Evolutionary conservation across 2,888 invertebrate genomes (phyloP).

Genomic region (Drosophila affinis): DNA sequence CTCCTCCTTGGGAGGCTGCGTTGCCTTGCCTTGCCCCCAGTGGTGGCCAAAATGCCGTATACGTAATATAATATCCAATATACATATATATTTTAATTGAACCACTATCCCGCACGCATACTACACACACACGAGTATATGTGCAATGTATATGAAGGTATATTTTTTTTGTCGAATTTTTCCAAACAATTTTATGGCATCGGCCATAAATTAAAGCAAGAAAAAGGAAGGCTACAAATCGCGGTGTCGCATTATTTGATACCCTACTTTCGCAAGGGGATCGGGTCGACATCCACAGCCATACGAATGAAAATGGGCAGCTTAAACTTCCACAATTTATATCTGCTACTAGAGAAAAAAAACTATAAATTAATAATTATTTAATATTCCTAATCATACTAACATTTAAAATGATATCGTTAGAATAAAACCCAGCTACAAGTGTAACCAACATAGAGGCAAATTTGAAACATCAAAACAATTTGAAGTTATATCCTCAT

Average conservation of each 20-base stretch:
- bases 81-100: constrained; percentile 62
- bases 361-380: too few relatives aligned
- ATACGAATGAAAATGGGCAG: too few relatives aligned
- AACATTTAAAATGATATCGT: too few relatives aligned
- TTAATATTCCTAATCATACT: too few relatives aligned
- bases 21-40: constrained; percentile 42
- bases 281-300: too few relatives aligned
- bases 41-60: constrained; percentile 63
- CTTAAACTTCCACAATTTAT: too few relatives aligned
- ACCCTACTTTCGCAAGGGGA: not conserved
- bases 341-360: too few relatives aligned
- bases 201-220: constrained; percentile 42
- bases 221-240: not conserved
- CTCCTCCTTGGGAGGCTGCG: constrained; percentile 6
- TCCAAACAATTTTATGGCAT: constrained; percentile 50
- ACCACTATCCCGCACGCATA: constrained; percentile 62
- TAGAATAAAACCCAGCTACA: too few relatives aligned
- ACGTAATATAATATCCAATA: constrained; percentile 66
- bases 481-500: too few relatives aligned
- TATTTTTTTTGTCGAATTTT: constrained; percentile 37
- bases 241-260: not conserved
- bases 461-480: too few relatives aligned
- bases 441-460: too few relatives aligned
- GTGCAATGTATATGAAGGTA: constrained; percentile 5
- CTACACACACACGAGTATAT: not conserved